Conservation (phyloP, 2,113 vertebrate species). For the Passer montanus region DNA sequence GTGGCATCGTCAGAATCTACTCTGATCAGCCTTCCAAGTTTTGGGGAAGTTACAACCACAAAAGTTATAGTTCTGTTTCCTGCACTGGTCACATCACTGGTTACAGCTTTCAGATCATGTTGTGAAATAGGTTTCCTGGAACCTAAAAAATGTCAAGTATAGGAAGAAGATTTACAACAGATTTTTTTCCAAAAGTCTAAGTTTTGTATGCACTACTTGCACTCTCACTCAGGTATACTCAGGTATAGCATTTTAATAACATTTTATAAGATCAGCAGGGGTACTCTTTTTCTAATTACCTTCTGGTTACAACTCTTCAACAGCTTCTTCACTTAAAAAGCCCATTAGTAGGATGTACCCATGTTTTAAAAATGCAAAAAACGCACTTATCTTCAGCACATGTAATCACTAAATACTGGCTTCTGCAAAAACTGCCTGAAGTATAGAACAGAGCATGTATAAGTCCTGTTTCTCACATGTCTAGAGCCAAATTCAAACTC, state of each 20-base stretch:
- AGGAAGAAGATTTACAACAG: background rate
- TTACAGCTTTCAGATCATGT: slow-evolving; percentile 79
- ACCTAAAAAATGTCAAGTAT: slow-evolving; percentile 66
- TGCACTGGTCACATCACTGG: slow-evolving; percentile 77
- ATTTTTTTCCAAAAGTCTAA: background rate
- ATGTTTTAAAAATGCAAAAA: background rate
- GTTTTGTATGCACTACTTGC: background rate
- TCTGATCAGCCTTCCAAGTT: slow-evolving; percentile 81
- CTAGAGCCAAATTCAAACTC: background rate
- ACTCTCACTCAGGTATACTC: background rate
- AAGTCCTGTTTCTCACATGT: background rate
- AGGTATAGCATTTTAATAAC: background rate
- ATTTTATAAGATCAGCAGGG: background rate
- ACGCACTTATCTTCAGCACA: background rate
- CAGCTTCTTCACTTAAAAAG: background rate
- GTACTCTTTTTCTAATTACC: background rate
- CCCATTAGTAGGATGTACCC: background rate
- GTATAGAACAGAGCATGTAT: background rate
- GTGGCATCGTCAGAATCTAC: slow-evolving; percentile 71
- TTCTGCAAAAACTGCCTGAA: background rate
- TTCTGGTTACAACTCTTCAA: background rate
- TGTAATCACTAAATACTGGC: accelerated
- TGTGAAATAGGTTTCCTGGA: slow-evolving; percentile 79
- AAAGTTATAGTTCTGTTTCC: slow-evolving; percentile 82
- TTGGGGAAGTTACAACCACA: slow-evolving; percentile 75